Conservation (phyloP, 2,113 vertebrate species). For the Lophotis ruficrista region DNA sequence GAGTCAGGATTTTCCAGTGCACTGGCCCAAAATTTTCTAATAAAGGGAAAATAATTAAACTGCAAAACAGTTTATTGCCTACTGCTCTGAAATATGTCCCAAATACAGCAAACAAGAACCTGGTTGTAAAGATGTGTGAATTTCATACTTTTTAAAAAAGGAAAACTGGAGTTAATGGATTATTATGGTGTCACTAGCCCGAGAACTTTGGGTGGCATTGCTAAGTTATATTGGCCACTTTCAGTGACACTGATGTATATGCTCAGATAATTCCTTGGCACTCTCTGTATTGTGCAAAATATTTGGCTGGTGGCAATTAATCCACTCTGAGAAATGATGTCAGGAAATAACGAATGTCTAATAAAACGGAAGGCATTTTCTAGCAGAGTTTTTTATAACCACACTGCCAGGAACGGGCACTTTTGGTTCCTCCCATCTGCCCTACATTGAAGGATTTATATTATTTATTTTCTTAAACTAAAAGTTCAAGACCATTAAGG, state of each 20-base stretch:
- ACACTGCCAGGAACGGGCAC: conserved; percentile 33
- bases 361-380: conserved; percentile 6
- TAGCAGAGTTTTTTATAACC: conserved; percentile 16
- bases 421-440: conserved; percentile 24
- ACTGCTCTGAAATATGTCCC: background rate
- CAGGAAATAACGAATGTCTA: conserved; percentile 39
- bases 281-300: background rate
- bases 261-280: background rate
- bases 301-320: background rate
- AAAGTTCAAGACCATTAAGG: conserved; percentile 68
- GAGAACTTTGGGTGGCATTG: background rate
- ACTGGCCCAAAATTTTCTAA: background rate
- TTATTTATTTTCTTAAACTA: conserved; percentile 65
- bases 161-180: background rate
- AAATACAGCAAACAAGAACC: background rate
- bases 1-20: background rate
- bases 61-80: background rate
- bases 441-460: conserved; percentile 25
- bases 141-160: background rate
- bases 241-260: background rate
- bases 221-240: background rate
- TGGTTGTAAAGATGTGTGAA: background rate
- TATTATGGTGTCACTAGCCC: background rate
- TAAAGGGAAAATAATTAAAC: background rate
- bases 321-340: conserved; percentile 5